Evolutionary conservation across 2,113 vertebrate species (phyloP).

Genomic region (Rhinoptilus africanus): DNA sequence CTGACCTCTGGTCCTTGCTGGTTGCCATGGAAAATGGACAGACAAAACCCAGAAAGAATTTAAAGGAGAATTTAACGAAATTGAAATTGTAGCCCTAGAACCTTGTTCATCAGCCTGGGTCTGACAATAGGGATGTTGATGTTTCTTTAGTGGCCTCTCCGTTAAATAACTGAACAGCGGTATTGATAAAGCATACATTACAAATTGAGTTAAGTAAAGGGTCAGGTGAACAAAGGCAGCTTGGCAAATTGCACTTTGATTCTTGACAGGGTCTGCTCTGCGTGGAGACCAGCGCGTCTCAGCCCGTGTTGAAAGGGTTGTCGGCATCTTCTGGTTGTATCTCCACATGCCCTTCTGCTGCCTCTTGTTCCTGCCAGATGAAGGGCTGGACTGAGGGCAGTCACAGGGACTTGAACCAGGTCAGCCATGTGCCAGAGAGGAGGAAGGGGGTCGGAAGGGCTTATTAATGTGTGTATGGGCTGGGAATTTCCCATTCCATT

Average conservation of each 20-base stretch:
- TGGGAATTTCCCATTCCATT: background rate
- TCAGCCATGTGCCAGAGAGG: background rate
- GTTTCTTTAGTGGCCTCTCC: background rate
- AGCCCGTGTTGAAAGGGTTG: fast-evolving
- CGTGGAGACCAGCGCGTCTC: fast-evolving
- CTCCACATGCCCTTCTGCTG: background rate
- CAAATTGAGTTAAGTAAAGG: background rate
- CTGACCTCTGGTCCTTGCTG: background rate
- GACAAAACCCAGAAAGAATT: background rate
- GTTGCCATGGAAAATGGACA: conserved; percentile 18
- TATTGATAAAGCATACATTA: background rate
- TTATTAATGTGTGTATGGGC: fast-evolving
- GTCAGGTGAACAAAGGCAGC: background rate
- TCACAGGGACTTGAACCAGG: background rate
- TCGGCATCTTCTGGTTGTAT: background rate
- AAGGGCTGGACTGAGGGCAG: background rate
- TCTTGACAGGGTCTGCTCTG: background rate
- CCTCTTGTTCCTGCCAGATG: background rate
- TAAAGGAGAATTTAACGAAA: background rate
- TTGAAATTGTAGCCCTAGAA: background rate
- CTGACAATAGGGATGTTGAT: background rate
- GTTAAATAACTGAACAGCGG: background rate
- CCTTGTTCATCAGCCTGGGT: background rate
- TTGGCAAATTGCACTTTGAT: background rate
- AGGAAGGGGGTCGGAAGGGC: background rate